Conservation (phyloP, 2,888 invertebrate species). For the Drosophila bunnanda region DNA sequence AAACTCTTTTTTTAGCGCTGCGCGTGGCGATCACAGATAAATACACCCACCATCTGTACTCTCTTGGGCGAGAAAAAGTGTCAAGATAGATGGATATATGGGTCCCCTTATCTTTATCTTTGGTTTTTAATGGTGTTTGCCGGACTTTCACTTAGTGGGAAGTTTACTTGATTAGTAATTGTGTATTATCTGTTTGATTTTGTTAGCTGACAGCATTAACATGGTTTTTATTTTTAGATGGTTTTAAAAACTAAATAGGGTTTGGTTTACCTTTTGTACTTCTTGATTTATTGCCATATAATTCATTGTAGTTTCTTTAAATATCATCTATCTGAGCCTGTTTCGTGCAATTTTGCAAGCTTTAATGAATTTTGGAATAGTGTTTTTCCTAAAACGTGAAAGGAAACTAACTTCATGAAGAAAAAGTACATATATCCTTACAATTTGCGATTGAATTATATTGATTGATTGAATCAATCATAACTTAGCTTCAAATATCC, state of each 20-base stretch:
- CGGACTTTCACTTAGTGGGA: constrained; percentile 21
- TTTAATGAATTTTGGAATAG: too few species aligned
- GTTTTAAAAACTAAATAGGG: neutral
- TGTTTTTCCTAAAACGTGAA: too few species aligned
- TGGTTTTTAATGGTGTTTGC: neutral
- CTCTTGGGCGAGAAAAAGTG: constrained; percentile 9
- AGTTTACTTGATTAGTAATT: constrained; percentile 1
- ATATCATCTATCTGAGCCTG: too few species aligned
- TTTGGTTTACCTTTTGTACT: too few species aligned
- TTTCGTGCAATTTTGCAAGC: too few species aligned
- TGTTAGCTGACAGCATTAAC: neutral
- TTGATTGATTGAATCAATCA: too few species aligned
- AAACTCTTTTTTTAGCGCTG: constrained; percentile 15
- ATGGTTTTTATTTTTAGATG: neutral
- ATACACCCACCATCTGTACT: constrained; percentile 22
- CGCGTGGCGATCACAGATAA: constrained; percentile 22
- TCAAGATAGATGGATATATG: constrained; percentile 20
- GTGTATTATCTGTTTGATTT: neutral
- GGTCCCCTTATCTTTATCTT: constrained; percentile 10
- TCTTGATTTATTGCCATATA: neutral
- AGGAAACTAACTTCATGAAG: too few species aligned
- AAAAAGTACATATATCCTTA: too few species aligned
- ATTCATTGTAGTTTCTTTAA: too few species aligned
- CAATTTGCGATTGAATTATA: too few species aligned
- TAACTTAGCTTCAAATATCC: too few species aligned